Evolutionary conservation across 2,888 invertebrate species (phyloP), one percentile per base, ranked within the genome.

Genomic region (Drosophila austrosaltans): DNA sequence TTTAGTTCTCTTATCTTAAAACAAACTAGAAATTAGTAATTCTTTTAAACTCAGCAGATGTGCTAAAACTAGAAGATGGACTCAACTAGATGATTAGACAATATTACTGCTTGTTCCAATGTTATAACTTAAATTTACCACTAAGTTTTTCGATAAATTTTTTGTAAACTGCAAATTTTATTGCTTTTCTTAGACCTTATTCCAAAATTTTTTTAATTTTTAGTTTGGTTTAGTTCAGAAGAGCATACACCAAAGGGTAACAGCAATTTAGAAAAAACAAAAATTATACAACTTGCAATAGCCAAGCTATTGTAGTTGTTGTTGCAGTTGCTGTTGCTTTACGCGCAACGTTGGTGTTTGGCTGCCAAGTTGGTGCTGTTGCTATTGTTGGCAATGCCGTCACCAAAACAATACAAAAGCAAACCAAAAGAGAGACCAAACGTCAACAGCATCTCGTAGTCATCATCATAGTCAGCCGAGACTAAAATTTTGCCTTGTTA

Each of bases 261-360:
- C 20, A 66, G 63, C 69, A 56, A 63, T 25, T 48, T 25, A 48
- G 58, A 62, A 69, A 67, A 72, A 76, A 61, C 72, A 69, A 78
- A 77, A 82, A 82, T 74, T 76, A 78, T 71, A 76, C 64, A 76
- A 78, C 67, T 78, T 75, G 78, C 73, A 79, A 68, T 69, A 69
- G 69, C 76, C 64, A 73, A 63, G 72, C 63, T 63, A 66, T 61
- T 57, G 59, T 32, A 42, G 12, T 25, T 58, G 67, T 30, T 39
- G 42, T 25, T 32, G 32, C 5, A 6, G 6, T 39, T 67, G 32
- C 32, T 61, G 40, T 28, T 48, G 54, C 20, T 69, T 64, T 61
- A 69, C 64, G 64, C 62, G 69, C 69, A 65, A 69, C 60, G 59
- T 65, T 69, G 69, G 65, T 65, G 65, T 65, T 65, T 69, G 36